Evolutionary conservation across 2,888 invertebrate genomes (phyloP).

Genomic region (Crossocerus cetratus): DNA sequence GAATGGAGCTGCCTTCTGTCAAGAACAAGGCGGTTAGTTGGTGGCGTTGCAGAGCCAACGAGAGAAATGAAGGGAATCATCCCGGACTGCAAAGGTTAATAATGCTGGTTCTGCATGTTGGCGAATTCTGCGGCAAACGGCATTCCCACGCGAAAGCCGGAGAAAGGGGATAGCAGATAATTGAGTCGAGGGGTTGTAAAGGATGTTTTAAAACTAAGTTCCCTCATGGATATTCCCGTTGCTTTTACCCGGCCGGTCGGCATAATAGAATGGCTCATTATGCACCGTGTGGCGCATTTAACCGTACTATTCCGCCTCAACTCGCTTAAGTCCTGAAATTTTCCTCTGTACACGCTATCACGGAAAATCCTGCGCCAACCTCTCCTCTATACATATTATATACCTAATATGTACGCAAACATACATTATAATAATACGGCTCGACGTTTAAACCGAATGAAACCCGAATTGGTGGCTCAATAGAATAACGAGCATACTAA

Average conservation of each 20-base stretch:
- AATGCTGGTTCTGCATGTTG: not conserved
- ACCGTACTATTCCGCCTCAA: not conserved
- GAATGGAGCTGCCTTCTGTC: too few relatives aligned
- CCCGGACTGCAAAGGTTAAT: not conserved
- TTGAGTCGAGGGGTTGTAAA: not conserved
- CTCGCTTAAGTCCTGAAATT: conserved; percentile 18
- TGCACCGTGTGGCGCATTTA: not conserved
- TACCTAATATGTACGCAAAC: too few relatives aligned
- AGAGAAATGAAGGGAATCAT: too few relatives aligned
- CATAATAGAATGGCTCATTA: conserved; percentile 7
- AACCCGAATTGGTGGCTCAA: too few relatives aligned
- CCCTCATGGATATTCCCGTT: not conserved
- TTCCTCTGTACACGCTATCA: conserved; percentile 10
- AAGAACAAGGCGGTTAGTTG: too few relatives aligned
- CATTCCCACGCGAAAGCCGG: not conserved
- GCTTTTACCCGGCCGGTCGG: not conserved
- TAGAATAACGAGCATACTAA: too few relatives aligned
- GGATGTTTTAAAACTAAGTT: not conserved
- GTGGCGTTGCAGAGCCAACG: too few relatives aligned
- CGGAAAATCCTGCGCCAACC: too few relatives aligned
- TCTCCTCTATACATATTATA: too few relatives aligned
- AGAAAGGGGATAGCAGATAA: not conserved
- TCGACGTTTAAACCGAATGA: too few relatives aligned
- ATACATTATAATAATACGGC: too few relatives aligned
- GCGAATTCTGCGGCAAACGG: not conserved